These are phyloP conservation scores for Deilephila porcellus DNA, from an alignment of 2,888 invertebrate species.

Conservation along the genomic window DNA sequence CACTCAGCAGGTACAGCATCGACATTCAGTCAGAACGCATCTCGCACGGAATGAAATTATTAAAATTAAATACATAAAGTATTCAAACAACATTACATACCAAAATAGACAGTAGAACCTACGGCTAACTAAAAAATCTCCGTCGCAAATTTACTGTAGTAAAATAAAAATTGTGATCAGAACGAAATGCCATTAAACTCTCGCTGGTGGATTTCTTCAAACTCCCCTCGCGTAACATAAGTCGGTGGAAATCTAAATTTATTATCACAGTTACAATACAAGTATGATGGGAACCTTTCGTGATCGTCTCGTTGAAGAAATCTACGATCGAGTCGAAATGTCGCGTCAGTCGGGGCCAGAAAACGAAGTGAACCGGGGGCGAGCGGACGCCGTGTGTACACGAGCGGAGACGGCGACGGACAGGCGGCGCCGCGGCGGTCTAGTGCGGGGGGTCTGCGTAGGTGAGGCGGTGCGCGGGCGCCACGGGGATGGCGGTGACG, in stretches of 20 bases:
- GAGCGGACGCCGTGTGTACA: slow-evolving; percentile 48
- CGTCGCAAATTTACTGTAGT: slow-evolving; percentile 71
- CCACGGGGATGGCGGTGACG: slow-evolving; percentile 79
- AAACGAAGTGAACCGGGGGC: slow-evolving; percentile 33
- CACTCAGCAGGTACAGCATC: slow-evolving; percentile 53
- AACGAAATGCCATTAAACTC: slow-evolving; percentile 65
- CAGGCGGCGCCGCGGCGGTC: not conserved
- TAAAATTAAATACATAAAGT: slow-evolving; percentile 80
- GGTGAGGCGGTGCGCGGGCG: slow-evolving; percentile 72
- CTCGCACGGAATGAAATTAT: slow-evolving; percentile 81
- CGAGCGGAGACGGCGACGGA: slow-evolving; percentile 46
- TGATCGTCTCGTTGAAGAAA: slow-evolving; percentile 77
- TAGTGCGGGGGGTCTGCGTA: slow-evolving; percentile 66
- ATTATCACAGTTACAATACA: slow-evolving; percentile 84
- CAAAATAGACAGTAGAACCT: slow-evolving; percentile 60
- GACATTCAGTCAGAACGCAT: slow-evolving; percentile 73
- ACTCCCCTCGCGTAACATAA: slow-evolving; percentile 70
- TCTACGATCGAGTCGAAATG: slow-evolving; percentile 72
- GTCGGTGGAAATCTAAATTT: slow-evolving; percentile 82
- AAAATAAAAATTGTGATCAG: slow-evolving; percentile 77
- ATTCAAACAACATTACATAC: slow-evolving; percentile 72
- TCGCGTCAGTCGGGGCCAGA: slow-evolving; percentile 43
- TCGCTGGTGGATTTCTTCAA: slow-evolving; percentile 81
- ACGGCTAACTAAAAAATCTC: slow-evolving; percentile 68
- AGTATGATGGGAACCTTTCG: slow-evolving; percentile 73